A percentile compares a stretch with the other conserved stretches of the same genome.
phyloP scores from a whole-genome alignment of 2,797 vertebrate species.

The Spea hammondii region DNA sequence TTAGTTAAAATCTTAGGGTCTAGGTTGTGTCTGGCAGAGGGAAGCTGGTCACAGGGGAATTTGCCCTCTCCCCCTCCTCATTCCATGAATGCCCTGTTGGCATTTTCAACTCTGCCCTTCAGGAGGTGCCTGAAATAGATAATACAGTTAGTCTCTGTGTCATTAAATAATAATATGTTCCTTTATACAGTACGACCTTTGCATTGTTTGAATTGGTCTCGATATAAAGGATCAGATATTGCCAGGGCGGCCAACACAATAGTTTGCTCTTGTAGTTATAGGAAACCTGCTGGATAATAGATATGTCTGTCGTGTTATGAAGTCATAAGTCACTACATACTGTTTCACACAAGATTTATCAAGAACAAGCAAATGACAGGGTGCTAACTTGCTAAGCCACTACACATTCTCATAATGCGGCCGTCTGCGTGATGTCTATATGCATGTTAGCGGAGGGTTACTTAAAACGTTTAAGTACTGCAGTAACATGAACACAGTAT shows the following conservation, averaged over 20 bases:
- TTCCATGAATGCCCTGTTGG: not conserved
- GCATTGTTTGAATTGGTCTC: not conserved
- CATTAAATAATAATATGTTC: not conserved
- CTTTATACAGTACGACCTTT: not conserved
- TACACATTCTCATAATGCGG: not conserved
- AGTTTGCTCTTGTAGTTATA: not conserved
- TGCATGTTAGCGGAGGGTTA: too few species aligned
- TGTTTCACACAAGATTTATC: not conserved
- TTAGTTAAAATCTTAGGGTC: constrained; percentile 5
- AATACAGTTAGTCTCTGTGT: not conserved
- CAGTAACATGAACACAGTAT: too few species aligned
- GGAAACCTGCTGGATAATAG: not conserved
- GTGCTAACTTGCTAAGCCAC: constrained; percentile 25
- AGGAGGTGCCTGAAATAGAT: not conserved
- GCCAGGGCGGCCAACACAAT: not conserved
- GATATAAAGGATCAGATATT: not conserved
- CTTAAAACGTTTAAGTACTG: too few species aligned
- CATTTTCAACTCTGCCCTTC: not conserved
- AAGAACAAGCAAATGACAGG: not conserved
- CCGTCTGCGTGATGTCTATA: not conserved
- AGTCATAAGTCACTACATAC: not conserved
- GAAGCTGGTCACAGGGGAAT: constrained; percentile 6
- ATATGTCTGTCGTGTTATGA: not conserved
- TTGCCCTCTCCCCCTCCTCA: not conserved
- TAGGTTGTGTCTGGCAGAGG: not conserved